Percentiles rank a stretch among this genome's conserved stretches.
phyloP scores from a whole-genome alignment of 64 coral and sea anemone species.

The Cladopsammia gracilis region DNA sequence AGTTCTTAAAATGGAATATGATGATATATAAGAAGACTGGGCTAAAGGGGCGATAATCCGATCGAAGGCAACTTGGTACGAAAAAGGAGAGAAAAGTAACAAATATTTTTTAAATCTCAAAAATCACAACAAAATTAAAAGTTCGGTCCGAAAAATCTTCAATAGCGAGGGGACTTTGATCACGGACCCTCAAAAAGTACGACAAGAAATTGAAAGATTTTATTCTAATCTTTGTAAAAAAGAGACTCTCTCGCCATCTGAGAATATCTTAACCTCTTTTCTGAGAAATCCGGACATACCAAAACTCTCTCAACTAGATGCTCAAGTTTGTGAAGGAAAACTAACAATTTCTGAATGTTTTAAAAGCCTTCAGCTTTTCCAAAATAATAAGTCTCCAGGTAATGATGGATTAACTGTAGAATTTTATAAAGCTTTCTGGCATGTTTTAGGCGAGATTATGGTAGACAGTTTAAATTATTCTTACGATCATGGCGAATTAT shows the following conservation, averaged over 20 bases:
- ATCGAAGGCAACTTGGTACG: too few relatives aligned
- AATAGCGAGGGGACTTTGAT: background rate
- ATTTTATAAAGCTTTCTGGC: constrained; percentile 44
- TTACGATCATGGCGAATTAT: too few relatives aligned
- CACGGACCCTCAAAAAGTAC: background rate
- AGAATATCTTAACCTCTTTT: constrained; percentile 18
- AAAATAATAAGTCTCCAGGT: constrained; percentile 28
- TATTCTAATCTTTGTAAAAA: background rate
- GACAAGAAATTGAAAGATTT: background rate
- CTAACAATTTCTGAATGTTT: constrained; percentile 23
- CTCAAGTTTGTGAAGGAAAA: background rate
- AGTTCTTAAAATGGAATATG: too few relatives aligned
- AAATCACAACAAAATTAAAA: too few relatives aligned
- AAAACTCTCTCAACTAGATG: constrained; percentile 9
- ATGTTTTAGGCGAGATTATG: too few relatives aligned
- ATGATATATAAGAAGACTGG: too few relatives aligned
- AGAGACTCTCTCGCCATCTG: background rate
- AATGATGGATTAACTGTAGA: constrained; percentile 35
- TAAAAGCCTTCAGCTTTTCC: constrained; percentile 14
- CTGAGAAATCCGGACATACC: background rate
- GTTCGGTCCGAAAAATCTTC: too few relatives aligned
- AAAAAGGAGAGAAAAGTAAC: too few relatives aligned
- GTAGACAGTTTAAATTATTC: too few relatives aligned
- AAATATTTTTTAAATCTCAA: too few relatives aligned
- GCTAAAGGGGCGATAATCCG: too few relatives aligned